phyloP scores from a whole-genome alignment of 2,113 vertebrate genomes.

The Aramus guarauna region DNA sequence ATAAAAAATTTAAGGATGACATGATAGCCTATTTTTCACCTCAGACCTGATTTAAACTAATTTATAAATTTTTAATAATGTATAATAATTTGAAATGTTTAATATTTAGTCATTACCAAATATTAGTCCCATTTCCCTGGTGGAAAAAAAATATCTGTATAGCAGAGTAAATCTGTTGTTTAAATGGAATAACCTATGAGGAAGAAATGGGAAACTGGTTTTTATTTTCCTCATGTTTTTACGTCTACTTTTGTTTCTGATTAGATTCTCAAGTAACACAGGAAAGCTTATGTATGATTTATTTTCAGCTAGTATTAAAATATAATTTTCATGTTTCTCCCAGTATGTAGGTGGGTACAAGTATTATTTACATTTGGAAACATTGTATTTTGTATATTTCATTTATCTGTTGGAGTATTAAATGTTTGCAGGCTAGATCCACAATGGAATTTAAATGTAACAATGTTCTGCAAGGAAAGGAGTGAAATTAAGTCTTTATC shows the following conservation, averaged over 20 bases:
- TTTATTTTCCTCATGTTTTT: not conserved
- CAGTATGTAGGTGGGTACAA: not conserved
- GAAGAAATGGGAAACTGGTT: not conserved
- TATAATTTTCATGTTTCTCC: not conserved
- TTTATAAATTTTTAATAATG: not conserved
- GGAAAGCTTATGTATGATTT: not conserved
- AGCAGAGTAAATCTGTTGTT: not conserved
- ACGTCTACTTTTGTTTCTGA: not conserved
- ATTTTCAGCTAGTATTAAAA: not conserved
- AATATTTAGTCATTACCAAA: not conserved
- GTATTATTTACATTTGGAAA: not conserved
- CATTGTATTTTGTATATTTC: not conserved
- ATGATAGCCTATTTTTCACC: not conserved
- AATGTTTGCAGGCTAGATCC: not conserved
- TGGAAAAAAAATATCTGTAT: not conserved
- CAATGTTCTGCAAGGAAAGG: not conserved
- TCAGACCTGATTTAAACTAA: not conserved
- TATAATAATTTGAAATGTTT: not conserved
- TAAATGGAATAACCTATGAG: not conserved
- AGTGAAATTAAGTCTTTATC: not conserved
- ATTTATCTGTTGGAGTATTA: not conserved
- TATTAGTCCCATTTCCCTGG: not conserved
- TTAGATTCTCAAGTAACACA: not conserved
- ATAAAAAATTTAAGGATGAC: not conserved
- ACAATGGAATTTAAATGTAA: not conserved